Percentiles rank a stretch among this genome's conserved stretches.
These are phyloP conservation scores for Rhynchopsitta pachyrhyncha DNA, from an alignment of 2,113 vertebrate species.

Conservation along the genomic window DNA sequence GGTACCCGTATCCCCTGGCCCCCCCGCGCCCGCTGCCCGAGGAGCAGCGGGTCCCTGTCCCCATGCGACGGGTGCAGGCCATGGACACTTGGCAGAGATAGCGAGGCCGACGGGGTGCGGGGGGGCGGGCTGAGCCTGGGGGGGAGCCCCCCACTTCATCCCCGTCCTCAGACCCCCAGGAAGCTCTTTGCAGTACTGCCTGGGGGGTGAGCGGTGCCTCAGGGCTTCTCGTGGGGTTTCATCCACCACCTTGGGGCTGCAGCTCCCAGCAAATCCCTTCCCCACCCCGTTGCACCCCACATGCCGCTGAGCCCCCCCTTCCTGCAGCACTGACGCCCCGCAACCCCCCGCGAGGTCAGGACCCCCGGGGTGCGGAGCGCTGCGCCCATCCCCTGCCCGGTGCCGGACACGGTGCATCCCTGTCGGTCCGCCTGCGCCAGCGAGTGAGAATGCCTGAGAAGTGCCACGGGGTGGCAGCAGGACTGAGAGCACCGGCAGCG, in stretches of 20 bases:
- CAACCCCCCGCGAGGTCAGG: neutral
- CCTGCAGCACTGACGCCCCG: neutral
- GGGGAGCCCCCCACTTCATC: neutral
- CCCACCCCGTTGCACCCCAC: neutral
- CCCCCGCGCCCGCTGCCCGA: constrained; percentile 59
- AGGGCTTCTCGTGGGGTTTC: neutral
- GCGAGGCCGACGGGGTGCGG: neutral
- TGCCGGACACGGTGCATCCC: fast-evolving
- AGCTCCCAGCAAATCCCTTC: neutral
- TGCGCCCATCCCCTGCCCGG: neutral
- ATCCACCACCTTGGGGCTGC: neutral
- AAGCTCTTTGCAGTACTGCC: neutral
- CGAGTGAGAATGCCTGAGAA: neutral
- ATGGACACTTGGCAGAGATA: constrained; percentile 87
- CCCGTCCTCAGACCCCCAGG: neutral
- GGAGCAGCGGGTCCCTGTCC: constrained; percentile 61
- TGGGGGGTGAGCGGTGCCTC: fast-evolving
- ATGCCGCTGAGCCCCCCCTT: fast-evolving
- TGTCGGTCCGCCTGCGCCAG: neutral
- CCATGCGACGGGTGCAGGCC: constrained; percentile 70
- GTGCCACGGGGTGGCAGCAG: constrained; percentile 55
- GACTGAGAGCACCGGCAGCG: neutral
- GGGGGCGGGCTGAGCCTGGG: neutral
- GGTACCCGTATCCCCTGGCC: constrained; percentile 68
- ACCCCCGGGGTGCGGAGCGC: neutral